phyloP scores from a whole-genome alignment of 2,113 vertebrate species.

The Bos javanicus region DNA sequence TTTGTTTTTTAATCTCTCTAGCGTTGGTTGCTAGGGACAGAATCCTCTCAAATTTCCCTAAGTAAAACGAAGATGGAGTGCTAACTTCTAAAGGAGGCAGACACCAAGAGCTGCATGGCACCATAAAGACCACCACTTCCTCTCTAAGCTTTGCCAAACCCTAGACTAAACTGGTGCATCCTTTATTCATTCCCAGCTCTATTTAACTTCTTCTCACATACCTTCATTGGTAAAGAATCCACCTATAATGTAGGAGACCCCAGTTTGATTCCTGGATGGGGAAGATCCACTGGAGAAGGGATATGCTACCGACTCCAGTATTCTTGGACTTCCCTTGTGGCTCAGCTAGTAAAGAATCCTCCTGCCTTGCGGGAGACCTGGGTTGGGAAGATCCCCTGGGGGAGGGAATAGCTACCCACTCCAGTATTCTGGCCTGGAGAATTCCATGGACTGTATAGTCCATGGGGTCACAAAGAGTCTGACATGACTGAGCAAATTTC shows the following conservation, averaged over 20 bases:
- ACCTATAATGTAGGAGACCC: not conserved
- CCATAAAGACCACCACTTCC: not conserved
- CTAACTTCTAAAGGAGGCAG: not conserved
- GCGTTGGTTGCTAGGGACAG: not conserved
- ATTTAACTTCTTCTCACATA: not conserved
- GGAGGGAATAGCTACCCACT: no score
- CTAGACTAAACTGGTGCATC: not conserved
- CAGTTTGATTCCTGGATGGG: not conserved
- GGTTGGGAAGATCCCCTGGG: no score
- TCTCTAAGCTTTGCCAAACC: not conserved
- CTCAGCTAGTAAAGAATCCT: not conserved
- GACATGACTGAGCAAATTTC: not conserved
- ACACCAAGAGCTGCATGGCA: not conserved
- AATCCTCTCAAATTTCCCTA: not conserved
- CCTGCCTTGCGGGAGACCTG: not conserved
- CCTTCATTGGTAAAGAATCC: not conserved
- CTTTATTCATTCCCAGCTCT: not conserved
- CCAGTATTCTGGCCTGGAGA: no score
- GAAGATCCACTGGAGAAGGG: not conserved
- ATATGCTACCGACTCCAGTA: not conserved
- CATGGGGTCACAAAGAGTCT: not conserved
- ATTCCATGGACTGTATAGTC: no score
- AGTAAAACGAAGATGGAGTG: not conserved
- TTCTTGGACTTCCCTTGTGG: not conserved
- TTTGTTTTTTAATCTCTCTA: not conserved